Base-by-base conservation (phyloP, 2,888 invertebrate genomes). In the Cryptophagus acutangulus region DNA sequence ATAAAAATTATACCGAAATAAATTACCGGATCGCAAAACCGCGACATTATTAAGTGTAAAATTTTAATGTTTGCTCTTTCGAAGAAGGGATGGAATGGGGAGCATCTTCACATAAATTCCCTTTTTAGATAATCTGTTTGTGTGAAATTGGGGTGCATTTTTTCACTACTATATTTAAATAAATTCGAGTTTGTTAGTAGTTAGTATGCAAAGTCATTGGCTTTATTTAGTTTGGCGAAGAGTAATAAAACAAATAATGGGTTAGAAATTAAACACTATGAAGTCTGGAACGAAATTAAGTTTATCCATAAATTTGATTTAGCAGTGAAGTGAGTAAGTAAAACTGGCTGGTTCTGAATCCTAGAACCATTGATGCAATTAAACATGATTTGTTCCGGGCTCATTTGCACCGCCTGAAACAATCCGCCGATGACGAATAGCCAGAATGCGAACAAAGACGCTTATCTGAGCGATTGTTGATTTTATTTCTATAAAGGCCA, bases 241-340 rank as follows among this genome's bases (percentile, higher is more conserved):
- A 16, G 61, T 58, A 61, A 62, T 66, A 64, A 64, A 65, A 61
- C 64, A 65, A 65, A 63, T 64, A 65, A 64, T 57, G 63, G 63
- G 58, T 59, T 57, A 61, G 62, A 65, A n/a, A 65, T 65, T 66
- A 65, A 65, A 65, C 64, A 64, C 63, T 61, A 60, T 62, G 62
- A 63, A 63, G 62, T 62, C 60, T 58, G 57, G 65, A 62, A 63
- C 63, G 62, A 67, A 66, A 69, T 68, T 68, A 70, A 70, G 69
- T 70, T 70, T 68, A 66, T 67, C 67, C 69, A 70, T 70, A 70
- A 70, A 70, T 69, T 68, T 68, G 68, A 68, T 68, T 67, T 66
- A 67, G 65, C 67, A 64, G 61, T 61, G 63, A 64, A 65, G 59
- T 61, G n/a, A 61, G 59, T 59, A 59, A 61, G 62, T 59, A 61